These are phyloP conservation scores for Bovichtus diacanthus DNA, from an alignment of 2,797 vertebrate genomes.

Conservation along the genomic window DNA sequence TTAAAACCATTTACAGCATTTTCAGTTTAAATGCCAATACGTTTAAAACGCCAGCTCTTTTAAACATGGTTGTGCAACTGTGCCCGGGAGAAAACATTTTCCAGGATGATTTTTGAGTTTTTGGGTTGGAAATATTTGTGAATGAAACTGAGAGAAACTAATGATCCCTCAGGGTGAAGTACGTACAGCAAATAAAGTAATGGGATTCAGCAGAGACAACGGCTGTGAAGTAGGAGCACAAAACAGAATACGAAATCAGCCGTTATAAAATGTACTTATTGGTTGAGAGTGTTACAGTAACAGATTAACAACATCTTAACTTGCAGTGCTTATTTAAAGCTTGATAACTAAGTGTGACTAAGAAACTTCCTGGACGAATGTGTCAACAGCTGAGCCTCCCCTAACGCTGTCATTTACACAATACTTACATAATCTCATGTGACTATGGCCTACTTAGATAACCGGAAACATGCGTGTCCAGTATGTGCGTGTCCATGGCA, in stretches of 20 bases:
- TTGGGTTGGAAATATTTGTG: conserved; percentile 33
- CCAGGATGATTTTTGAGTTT: conserved; percentile 28
- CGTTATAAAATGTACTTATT: neutral
- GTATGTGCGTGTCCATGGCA: conserved; percentile 12
- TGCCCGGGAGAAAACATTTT: conserved; percentile 15
- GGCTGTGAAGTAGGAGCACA: neutral
- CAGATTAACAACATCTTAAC: neutral
- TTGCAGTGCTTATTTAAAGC: conserved; percentile 1
- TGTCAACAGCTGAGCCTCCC: conserved; percentile 29
- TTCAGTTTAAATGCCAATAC: conserved; percentile 28
- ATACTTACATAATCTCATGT: conserved; percentile 9
- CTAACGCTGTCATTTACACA: conserved; percentile 3
- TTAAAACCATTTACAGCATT: conserved; percentile 25
- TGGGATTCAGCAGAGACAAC: conserved; percentile 6
- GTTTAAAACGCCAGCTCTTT: conserved; percentile 37
- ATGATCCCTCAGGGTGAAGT: conserved; percentile 32
- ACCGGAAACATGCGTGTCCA: conserved; percentile 9
- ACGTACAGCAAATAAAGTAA: conserved; percentile 9
- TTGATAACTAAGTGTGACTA: conserved; percentile 7
- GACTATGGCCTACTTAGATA: conserved; percentile 49
- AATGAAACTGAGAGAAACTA: conserved; percentile 43
- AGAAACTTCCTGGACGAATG: conserved; percentile 3
- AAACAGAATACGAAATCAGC: conserved; percentile 4
- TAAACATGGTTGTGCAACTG: conserved; percentile 21
- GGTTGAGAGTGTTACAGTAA: neutral